phyloP scores from a whole-genome alignment of 1,140 invertebrate genomes.

The Scaptomyza hsui region DNA sequence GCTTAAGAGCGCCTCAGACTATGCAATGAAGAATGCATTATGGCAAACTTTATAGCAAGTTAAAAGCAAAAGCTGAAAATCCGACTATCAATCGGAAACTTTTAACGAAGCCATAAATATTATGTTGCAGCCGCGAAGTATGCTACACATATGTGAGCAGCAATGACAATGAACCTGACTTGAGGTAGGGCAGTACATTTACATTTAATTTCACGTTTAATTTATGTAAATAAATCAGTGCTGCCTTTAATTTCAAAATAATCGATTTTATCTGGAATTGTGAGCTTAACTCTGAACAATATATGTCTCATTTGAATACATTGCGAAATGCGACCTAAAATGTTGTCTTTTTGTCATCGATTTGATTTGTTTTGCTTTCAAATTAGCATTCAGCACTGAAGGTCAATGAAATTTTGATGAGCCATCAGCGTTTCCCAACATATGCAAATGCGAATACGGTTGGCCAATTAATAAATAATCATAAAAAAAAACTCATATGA shows the following conservation, averaged over 20 bases:
- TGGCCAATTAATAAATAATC: constrained; percentile 27
- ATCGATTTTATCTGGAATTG: constrained; percentile 1
- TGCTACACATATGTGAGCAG: neutral
- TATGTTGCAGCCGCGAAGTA: neutral
- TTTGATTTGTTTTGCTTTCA: constrained; percentile 57
- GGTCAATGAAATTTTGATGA: constrained; percentile 73
- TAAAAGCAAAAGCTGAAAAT: constrained; percentile 14
- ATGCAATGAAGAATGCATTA: constrained; percentile 23
- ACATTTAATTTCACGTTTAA: constrained; percentile 3
- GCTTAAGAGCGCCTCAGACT: constrained; percentile 22
- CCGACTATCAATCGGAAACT: constrained; percentile 14
- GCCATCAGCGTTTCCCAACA: constrained; percentile 53
- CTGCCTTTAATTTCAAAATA: constrained; percentile 20
- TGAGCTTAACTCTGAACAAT: neutral
- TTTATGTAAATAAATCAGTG: constrained; percentile 12
- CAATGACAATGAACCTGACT: constrained; percentile 20
- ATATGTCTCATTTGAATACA: constrained; percentile 6
- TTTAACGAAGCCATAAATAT: constrained; percentile 11
- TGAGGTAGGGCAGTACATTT: constrained; percentile 10
- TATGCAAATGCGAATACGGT: constrained; percentile 53
- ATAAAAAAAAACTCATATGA: constrained; percentile 3
- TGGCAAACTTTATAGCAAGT: constrained; percentile 39
- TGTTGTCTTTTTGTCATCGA: constrained; percentile 15
- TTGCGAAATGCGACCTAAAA: constrained; percentile 33
- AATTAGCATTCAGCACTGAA: constrained; percentile 65